Evolutionary conservation across 2,888 invertebrate species (phyloP), one percentile per base, ranked within the genome.

Genomic region (Invenusta paracnida): DNA sequence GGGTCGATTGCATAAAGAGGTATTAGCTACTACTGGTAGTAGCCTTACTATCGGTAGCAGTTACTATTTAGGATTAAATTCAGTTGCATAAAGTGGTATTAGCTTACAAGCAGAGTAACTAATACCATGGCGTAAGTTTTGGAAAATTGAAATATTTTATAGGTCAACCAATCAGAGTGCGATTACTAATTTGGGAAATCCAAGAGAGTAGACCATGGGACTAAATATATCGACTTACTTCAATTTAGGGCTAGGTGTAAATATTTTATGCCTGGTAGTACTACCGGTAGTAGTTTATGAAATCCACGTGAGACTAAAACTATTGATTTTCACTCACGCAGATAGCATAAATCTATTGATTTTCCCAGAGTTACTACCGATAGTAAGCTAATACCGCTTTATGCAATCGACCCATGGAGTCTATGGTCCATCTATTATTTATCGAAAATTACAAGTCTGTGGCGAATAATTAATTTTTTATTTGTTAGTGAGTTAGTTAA

Each of bases 21-120:
- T 73, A 73, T 73, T 73, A 73, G 73, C 73, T 73, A 25, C 25
- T 73, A 73, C 73, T n/a, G n/a, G n/a, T n/a, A n/a, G n/a, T n/a
- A n/a, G n/a, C n/a, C n/a, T n/a, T n/a, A n/a, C n/a, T n/a, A n/a
- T n/a, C 27, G 25, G 73, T 73, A 73, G 73, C 17, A 73, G 73
- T 73, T 73, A 73, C 11, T 73, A 73, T 23, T 23, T 13, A 25
- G 73, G 73, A 73, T 5, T 73, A 73, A 73, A 73, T 73, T 23
- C 25, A 23, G 25, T 73, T 73, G 73, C 73, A 73, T 73, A 73
- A 73, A 73, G 73, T 25, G 73, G 73, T 73, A 73, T 73, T 73
- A 73, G 25, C 73, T n/a, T 73, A 73, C 73, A 13, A 5, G 11
- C 27, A 73, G 73, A 73, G 11, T 73, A 73, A 73, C 73, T 73